Percentiles rank a stretch among this genome's conserved stretches.
These are phyloP conservation scores for Percopsis omiscomaycus DNA, from an alignment of 2,797 vertebrate genomes.

Conservation along the genomic window DNA sequence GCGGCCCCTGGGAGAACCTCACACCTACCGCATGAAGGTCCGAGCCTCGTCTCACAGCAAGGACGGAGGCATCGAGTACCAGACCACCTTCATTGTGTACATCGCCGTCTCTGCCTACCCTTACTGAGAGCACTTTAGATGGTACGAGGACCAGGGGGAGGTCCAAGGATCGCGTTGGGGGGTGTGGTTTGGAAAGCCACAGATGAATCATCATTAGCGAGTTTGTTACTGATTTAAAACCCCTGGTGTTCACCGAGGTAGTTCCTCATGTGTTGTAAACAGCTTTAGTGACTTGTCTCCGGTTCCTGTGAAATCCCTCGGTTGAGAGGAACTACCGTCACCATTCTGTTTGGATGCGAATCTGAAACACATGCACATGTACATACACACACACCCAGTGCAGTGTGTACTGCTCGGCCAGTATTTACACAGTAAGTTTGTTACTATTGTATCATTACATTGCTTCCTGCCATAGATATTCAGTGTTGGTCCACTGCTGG, in stretches of 20 bases:
- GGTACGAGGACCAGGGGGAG: conserved; percentile 11
- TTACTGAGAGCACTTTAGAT: conserved; percentile 82
- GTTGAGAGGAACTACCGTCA: no score
- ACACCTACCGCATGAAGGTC: conserved; percentile 93
- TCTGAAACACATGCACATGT: no score
- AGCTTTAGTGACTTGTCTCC: neutral
- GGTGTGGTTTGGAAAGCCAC: neutral
- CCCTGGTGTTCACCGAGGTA: conserved; percentile 12
- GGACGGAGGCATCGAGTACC: conserved; percentile 88
- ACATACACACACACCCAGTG: no score
- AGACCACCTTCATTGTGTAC: conserved; percentile 96
- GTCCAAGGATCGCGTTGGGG: neutral
- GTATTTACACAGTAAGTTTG: no score
- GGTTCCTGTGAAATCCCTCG: conserved; percentile 14
- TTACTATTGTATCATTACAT: no score
- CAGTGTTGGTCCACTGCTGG: conserved; percentile 1
- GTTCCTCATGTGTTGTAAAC: no score
- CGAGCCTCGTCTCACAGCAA: conserved; percentile 87
- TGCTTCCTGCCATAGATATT: conserved; percentile 2
- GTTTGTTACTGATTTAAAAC: neutral
- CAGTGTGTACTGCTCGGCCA: no score
- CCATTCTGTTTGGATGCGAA: no score
- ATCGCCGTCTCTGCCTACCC: conserved; percentile 96
- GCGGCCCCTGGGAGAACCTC: conserved; percentile 80
- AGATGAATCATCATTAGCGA: neutral